Evolutionary conservation across 2,797 vertebrate genomes (phyloP).

Genomic region (Danio kyathit): DNA sequence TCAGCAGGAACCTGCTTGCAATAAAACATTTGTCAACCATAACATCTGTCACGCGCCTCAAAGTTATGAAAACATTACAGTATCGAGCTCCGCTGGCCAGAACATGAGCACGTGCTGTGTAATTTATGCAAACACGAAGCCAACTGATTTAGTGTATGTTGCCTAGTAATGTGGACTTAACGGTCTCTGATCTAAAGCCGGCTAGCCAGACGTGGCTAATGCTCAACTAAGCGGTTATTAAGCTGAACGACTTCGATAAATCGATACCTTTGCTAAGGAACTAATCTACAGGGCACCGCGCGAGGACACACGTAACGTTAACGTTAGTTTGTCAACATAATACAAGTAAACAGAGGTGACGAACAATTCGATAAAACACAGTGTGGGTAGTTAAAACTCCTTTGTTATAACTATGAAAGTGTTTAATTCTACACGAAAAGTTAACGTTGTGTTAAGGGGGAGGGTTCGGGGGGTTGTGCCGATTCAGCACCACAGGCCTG

Average conservation of each 20-base stretch:
- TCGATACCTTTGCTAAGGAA: neutral
- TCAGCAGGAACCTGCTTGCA: neutral
- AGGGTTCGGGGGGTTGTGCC: slow-evolving; percentile 22
- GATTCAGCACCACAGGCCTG: slow-evolving; percentile 55
- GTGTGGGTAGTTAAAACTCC: neutral
- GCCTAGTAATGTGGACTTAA: neutral
- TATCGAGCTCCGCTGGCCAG: neutral
- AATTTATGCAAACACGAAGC: slow-evolving; percentile 6
- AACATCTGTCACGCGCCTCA: neutral
- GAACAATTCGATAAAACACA: neutral
- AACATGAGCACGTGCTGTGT: slow-evolving; percentile 13
- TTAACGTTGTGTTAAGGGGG: slow-evolving; percentile 16
- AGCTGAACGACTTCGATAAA: neutral
- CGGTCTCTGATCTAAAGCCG: neutral
- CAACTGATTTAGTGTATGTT: slow-evolving; percentile 22
- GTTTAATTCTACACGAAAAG: neutral
- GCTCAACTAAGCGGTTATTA: neutral
- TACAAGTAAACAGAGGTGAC: neutral
- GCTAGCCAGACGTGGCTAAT: slow-evolving; percentile 16
- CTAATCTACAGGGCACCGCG: neutral
- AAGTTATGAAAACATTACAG: neutral
- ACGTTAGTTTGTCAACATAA: slow-evolving; percentile 10
- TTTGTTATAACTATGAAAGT: neutral
- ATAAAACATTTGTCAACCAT: neutral
- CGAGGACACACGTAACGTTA: neutral